Evolutionary conservation across 2,113 vertebrate species (phyloP), one percentile per base, ranked within the genome.

Genomic region (Elaphurus davidianus): DNA sequence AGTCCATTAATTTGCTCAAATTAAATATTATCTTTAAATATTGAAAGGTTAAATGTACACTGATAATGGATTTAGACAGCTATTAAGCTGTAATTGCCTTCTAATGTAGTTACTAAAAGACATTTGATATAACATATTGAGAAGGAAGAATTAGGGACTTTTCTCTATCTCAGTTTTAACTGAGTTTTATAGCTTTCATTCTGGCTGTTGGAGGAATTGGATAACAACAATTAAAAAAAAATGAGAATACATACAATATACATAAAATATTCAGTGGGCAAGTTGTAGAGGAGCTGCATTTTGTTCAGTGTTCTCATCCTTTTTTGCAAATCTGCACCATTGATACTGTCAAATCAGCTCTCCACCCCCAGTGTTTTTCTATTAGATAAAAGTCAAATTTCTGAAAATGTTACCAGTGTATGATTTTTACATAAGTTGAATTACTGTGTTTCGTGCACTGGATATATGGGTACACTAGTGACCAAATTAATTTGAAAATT

Each of bases 11-110:
- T 99, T 99, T 99, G 99, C 98, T 98, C 99, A 99, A 99, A 99
- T 99, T 99, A 99, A 99, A 99, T 99, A 99, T 99, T 99, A 99
- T 99, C 99, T 99, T 99, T 99, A 99, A 99, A 99, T 99, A 99
- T 99, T 99, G 99, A 99, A 99, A 99, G 99, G 99, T 99, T 99
- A 99, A 99, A 99, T 99, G 99, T 99, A 99, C 99, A 99, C 99
- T 98, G 99, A 99, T 99, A 99, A 99, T 99, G 99, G 99, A 99
- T 99, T 99, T 99, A 99, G 99, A 99, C 99, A 99, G 99, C 99
- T 99, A 99, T 99, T 99, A 99, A 99, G 99, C 99, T 98, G 98
- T 99, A 99, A 99, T 99, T 99, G 99, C 99, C 99, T 99, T 99
- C 99, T 99, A 99, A 99, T 99, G 99, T 98, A 99, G 99, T 99